These are phyloP conservation scores for Hylyphantes graminicola DNA, from an alignment of 1,140 invertebrate genomes.

Conservation along the genomic window DNA sequence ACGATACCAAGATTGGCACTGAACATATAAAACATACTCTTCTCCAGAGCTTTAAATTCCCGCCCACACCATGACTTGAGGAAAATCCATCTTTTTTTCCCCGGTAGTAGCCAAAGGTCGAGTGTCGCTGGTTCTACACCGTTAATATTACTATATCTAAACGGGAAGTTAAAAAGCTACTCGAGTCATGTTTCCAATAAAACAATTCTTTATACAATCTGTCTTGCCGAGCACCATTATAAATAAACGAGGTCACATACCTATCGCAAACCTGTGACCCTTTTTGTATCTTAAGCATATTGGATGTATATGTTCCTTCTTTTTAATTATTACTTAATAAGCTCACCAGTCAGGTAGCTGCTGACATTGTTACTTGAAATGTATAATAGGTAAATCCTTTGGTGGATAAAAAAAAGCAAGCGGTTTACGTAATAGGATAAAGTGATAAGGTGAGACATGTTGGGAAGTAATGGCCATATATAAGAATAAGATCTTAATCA, in stretches of 20 bases:
- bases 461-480: no score
- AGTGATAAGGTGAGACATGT: no score
- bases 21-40: not conserved
- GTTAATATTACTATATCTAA: conserved; percentile 10
- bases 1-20: not conserved
- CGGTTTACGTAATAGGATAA: no score
- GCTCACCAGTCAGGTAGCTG: conserved; percentile 10
- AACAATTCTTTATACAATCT: conserved; percentile 12
- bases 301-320: conserved; percentile 1
- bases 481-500: no score
- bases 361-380: conserved; percentile 19
- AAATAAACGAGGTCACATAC: conserved; percentile 28
- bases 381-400: not conserved
- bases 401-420: no score
- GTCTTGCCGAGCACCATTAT: not conserved
- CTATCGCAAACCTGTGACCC: conserved; percentile 26
- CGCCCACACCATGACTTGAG: conserved; percentile 7
- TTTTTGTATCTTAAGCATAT: conserved; percentile 20
- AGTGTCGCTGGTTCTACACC: conserved; percentile 10
- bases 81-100: not conserved
- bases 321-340: conserved; percentile 34
- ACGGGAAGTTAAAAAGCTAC: conserved; percentile 36
- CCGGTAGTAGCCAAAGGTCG: conserved; percentile 22
- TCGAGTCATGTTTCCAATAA: conserved; percentile 1
- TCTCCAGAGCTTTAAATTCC: conserved; percentile 19